Percentiles rank a stretch among this genome's conserved stretches.
Conservation (phyloP, 2,797 vertebrate species). For the Zalophus californianus region DNA sequence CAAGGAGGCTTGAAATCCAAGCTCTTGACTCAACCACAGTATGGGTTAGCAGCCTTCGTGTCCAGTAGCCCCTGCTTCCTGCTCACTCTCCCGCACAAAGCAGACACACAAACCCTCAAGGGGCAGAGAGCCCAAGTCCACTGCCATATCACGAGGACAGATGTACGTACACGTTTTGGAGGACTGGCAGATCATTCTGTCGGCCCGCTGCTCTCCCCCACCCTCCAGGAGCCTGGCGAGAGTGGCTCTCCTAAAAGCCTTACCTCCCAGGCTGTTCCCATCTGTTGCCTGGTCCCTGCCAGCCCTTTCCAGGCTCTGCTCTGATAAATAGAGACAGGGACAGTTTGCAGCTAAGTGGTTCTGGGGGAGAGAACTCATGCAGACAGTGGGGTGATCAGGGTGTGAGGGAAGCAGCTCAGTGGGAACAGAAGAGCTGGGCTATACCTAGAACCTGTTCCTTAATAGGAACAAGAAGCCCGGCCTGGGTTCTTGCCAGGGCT, state of each 20-base stretch:
- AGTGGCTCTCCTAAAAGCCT: neutral
- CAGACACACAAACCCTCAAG: neutral
- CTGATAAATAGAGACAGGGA: conserved; percentile 20
- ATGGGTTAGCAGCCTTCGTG: neutral
- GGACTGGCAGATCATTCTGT: neutral
- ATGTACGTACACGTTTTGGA: neutral
- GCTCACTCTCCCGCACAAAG: neutral
- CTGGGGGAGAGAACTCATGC: neutral
- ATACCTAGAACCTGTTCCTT: neutral
- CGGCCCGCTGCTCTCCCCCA: neutral
- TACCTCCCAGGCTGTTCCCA: neutral
- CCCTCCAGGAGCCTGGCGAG: neutral
- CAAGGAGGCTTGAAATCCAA: neutral
- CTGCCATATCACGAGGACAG: fast-evolving
- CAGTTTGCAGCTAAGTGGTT: conserved; percentile 64
- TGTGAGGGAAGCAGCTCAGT: neutral
- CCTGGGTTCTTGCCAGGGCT: neutral
- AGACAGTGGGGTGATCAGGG: neutral
- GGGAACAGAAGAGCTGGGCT: neutral
- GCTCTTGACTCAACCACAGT: neutral
- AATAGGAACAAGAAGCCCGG: neutral
- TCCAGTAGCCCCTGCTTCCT: neutral
- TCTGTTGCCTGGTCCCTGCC: conserved; percentile 58
- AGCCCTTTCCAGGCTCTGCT: conserved; percentile 49
- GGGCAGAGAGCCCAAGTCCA: neutral